Conservation (phyloP, 2,113 vertebrate species). For the Xiphophorus hellerii region DNA sequence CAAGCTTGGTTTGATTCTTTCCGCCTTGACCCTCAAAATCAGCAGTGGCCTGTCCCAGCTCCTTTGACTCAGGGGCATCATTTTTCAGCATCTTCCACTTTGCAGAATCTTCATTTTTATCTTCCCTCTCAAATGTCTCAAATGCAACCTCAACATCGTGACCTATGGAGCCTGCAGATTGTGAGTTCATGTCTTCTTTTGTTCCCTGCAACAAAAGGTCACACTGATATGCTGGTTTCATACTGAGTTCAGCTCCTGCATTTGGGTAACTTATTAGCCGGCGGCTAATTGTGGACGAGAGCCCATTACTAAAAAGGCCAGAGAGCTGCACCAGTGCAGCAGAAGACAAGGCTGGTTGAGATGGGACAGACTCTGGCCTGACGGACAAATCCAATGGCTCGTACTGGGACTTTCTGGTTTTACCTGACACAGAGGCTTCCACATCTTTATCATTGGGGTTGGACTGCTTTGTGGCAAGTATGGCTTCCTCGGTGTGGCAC, state of each 20-base stretch:
- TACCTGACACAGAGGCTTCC: slow-evolving; percentile 38
- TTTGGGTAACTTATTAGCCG: slow-evolving; percentile 79
- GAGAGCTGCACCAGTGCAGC: slow-evolving; percentile 81
- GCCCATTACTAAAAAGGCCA: slow-evolving; percentile 80
- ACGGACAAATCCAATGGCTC: slow-evolving; percentile 93
- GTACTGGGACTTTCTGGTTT: slow-evolving; percentile 87
- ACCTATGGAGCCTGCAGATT: slow-evolving; percentile 68
- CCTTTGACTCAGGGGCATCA: slow-evolving; percentile 37
- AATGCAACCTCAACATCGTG: slow-evolving; percentile 73
- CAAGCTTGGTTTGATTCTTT: slow-evolving; percentile 79
- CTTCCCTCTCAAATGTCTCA: slow-evolving; percentile 73
- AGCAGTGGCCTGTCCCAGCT: slow-evolving; percentile 41
- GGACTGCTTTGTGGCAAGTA: slow-evolving; percentile 44
- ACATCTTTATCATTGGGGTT: slow-evolving; percentile 43
- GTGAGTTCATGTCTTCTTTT: slow-evolving; percentile 83
- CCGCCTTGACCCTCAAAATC: slow-evolving; percentile 45
- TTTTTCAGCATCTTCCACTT: slow-evolving; percentile 64
- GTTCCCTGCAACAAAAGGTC: slow-evolving; percentile 79
- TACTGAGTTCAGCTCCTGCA: slow-evolving; percentile 73
- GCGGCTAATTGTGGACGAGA: slow-evolving; percentile 56
- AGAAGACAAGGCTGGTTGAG: slow-evolving; percentile 70
- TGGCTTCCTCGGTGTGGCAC: slow-evolving; percentile 75
- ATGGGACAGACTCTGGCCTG: slow-evolving; percentile 82
- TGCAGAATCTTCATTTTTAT: slow-evolving; percentile 48
- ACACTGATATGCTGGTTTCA: slow-evolving; percentile 76